Conservation (phyloP, 2,888 invertebrate species). For the Mimas tiliae region DNA sequence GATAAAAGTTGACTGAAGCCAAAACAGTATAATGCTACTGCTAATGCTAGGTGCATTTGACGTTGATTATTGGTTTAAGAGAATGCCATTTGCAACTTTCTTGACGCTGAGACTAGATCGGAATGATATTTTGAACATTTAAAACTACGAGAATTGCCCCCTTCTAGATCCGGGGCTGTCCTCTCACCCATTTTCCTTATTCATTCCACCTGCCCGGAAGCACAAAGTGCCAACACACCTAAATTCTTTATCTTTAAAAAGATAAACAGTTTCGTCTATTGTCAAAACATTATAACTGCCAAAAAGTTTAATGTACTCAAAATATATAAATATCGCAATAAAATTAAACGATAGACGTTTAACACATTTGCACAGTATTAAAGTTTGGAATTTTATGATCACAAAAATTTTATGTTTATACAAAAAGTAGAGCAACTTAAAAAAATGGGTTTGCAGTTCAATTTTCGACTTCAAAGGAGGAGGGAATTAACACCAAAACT, state of each 20-base stretch:
- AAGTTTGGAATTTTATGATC: conserved; percentile 10
- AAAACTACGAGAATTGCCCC: no score
- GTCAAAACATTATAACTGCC: conserved; percentile 13
- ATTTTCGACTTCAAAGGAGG: background rate
- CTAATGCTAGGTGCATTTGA: no score
- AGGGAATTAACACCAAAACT: no score
- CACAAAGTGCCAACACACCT: background rate
- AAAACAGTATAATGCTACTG: no score
- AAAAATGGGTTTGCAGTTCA: background rate
- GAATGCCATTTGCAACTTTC: no score
- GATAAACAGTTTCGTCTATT: background rate
- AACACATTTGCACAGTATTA: background rate
- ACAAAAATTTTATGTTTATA: background rate
- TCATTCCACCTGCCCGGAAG: conserved; percentile 12
- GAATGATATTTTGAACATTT: no score
- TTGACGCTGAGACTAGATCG: no score
- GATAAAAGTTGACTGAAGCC: no score
- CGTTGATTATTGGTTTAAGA: no score
- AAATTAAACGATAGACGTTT: background rate
- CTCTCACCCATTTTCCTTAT: background rate
- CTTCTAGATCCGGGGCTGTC: no score
- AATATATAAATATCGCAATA: background rate
- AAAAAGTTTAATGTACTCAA: conserved; percentile 11
- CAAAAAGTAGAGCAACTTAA: background rate
- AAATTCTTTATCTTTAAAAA: background rate